Evolutionary conservation across 2,797 vertebrate species (phyloP).

Genomic region (Bucorvus abyssinicus): DNA sequence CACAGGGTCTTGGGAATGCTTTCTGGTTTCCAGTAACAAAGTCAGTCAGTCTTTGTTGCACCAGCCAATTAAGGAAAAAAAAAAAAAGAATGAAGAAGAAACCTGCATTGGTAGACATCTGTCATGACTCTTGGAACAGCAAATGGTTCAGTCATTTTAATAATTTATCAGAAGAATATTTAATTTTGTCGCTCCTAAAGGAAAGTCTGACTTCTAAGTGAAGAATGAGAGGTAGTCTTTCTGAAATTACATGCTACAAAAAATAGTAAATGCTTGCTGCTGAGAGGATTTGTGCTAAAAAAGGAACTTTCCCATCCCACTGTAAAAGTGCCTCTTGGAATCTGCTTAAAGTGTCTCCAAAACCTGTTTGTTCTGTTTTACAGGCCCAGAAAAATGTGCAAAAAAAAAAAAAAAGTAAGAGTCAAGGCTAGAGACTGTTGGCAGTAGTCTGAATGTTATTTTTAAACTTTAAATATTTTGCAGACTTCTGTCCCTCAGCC

Average conservation of each 20-base stretch:
- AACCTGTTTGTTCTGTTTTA: slow-evolving; percentile 39
- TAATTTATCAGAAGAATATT: slow-evolving; percentile 24
- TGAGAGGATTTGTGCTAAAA: slow-evolving; percentile 32
- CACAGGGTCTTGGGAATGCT: not conserved
- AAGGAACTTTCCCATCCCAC: not conserved
- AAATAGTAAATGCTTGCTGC: not conserved
- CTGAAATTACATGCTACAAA: not conserved
- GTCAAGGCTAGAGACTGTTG: slow-evolving; percentile 18
- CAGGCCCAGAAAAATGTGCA: not conserved
- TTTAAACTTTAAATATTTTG: slow-evolving; percentile 6
- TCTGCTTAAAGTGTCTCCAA: not conserved
- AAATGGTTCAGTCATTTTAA: not conserved
- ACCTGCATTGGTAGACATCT: not conserved
- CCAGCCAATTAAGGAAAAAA: not conserved
- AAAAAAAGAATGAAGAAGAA: not conserved
- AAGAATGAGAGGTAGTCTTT: not conserved
- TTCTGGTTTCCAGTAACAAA: not conserved
- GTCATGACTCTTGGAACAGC: not conserved
- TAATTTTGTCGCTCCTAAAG: not conserved
- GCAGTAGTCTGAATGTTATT: not conserved
- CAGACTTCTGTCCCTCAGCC: not conserved
- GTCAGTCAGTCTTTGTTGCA: not conserved
- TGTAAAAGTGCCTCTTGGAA: not conserved
- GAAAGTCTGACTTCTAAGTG: not conserved
- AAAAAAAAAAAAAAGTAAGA: not conserved